These are phyloP conservation scores for Napeogenes sylphis DNA, from an alignment of 2,888 invertebrate species.

Conservation along the genomic window DNA sequence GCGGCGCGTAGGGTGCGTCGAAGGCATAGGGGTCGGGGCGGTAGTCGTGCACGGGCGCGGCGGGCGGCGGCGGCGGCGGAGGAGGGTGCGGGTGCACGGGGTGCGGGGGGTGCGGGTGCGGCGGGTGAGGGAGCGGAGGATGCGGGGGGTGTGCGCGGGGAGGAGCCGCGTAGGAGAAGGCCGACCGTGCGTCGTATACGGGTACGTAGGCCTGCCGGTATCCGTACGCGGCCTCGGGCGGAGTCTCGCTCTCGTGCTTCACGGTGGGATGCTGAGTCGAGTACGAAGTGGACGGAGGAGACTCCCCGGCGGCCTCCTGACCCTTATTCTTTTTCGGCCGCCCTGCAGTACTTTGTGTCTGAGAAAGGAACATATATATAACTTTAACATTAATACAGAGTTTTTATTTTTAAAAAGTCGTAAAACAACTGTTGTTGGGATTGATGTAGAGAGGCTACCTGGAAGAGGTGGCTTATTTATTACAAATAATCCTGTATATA, in stretches of 20 bases:
- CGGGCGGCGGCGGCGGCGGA: slow-evolving; percentile 40
- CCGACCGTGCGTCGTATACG: slow-evolving; percentile 39
- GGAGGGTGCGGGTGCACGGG: slow-evolving; percentile 45
- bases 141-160: slow-evolving; percentile 41
- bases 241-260: slow-evolving; percentile 57
- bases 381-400: too few species aligned
- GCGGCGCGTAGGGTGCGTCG: slow-evolving; percentile 51
- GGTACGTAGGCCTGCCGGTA: slow-evolving; percentile 53
- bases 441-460: too few species aligned
- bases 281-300: slow-evolving; percentile 64
- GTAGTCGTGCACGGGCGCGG: slow-evolving; percentile 50
- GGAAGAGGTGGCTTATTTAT: too few species aligned
- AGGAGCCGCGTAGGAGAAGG: slow-evolving; percentile 35
- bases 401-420: too few species aligned
- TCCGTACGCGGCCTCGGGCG: slow-evolving; percentile 44
- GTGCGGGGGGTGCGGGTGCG: slow-evolving; percentile 44
- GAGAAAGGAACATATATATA: slow-evolving; percentile 11
- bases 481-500: too few species aligned
- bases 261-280: slow-evolving; percentile 47
- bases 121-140: slow-evolving; percentile 46
- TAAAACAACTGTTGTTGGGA: too few species aligned
- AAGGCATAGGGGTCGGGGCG: slow-evolving; percentile 60
- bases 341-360: slow-evolving; percentile 65
- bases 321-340: slow-evolving; percentile 69
- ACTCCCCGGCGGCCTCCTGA: slow-evolving; percentile 51